Evolutionary conservation across 2,113 vertebrate genomes (phyloP).

Genomic region (Alouatta palliata): DNA sequence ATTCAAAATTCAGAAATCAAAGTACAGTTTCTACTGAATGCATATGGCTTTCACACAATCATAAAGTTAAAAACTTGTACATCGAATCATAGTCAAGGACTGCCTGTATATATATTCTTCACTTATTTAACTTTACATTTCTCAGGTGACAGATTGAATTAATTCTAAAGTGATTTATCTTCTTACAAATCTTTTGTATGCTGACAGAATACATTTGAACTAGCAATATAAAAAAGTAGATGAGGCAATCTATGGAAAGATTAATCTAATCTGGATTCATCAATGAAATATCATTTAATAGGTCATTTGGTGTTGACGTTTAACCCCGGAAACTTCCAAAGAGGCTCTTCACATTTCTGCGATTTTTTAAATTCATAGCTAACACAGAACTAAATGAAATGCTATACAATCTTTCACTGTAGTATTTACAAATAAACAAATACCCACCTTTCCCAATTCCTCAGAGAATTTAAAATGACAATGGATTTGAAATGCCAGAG

Average conservation of each 20-base stretch:
- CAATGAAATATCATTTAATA: slow-evolving; percentile 38
- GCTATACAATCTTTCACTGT: not conserved
- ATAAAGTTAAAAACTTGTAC: not conserved
- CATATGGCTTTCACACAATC: not conserved
- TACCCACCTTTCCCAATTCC: not conserved
- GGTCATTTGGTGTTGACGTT: not conserved
- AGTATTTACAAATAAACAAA: slow-evolving; percentile 48
- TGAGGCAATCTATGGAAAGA: not conserved
- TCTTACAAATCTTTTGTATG: not conserved
- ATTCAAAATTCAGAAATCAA: not conserved
- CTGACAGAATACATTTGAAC: slow-evolving; percentile 2
- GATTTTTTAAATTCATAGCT: slow-evolving; percentile 8
- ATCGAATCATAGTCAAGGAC: not conserved
- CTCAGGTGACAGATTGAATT: not conserved
- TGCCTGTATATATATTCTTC: not conserved
- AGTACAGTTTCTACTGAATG: not conserved
- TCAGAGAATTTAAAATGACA: slow-evolving; percentile 51
- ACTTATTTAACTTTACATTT: not conserved
- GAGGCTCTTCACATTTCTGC: slow-evolving; percentile 5
- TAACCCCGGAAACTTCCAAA: not conserved
- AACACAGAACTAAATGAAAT: not conserved
- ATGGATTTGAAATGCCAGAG: slow-evolving; percentile 46
- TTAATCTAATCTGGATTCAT: not conserved
- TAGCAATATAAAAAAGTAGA: slow-evolving; percentile 34
- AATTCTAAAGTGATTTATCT: not conserved